Evolutionary conservation across 1,140 invertebrate genomes (phyloP).

Genomic region (Matsumurasca onukii): DNA sequence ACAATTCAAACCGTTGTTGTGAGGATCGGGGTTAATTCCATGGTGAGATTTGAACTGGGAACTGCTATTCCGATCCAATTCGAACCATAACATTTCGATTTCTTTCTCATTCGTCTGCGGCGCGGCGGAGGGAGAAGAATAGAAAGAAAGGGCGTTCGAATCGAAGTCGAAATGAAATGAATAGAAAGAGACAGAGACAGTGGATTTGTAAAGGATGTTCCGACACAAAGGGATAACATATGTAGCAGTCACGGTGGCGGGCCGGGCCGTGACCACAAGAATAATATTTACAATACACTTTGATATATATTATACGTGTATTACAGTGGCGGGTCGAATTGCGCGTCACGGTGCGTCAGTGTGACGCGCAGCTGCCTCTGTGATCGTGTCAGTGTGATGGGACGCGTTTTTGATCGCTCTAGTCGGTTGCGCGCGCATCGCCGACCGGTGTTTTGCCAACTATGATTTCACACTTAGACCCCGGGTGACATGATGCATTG

Average conservation of each 20-base stretch:
- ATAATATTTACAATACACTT: slow-evolving; percentile 31
- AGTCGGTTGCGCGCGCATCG: neutral
- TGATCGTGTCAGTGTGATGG: neutral
- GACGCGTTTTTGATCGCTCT: neutral
- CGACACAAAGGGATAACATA: slow-evolving; percentile 12
- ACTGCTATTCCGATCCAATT: slow-evolving; percentile 26
- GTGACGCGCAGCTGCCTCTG: neutral
- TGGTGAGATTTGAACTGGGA: too few species aligned
- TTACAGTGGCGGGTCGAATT: slow-evolving; percentile 23
- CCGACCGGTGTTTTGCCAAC: slow-evolving; percentile 3
- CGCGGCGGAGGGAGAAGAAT: slow-evolving; percentile 9
- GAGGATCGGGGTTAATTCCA: too few species aligned
- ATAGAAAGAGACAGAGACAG: slow-evolving; percentile 21
- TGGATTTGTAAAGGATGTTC: slow-evolving; percentile 20
- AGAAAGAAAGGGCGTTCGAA: slow-evolving; percentile 18
- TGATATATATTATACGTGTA: slow-evolving; percentile 31
- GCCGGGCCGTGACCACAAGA: slow-evolving; percentile 22
- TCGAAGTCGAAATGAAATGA: slow-evolving; percentile 16
- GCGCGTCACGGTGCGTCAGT: neutral
- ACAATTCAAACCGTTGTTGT: too few species aligned
- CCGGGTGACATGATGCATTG: too few species aligned
- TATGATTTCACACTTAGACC: neutral
- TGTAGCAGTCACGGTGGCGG: slow-evolving; percentile 21
- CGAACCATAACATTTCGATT: slow-evolving; percentile 31
- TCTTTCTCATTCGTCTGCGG: slow-evolving; percentile 16